A percentile compares a stretch with the other conserved stretches of the same genome.
Conservation (phyloP, 2,797 vertebrate genomes). For the Botia kubotai region DNA sequence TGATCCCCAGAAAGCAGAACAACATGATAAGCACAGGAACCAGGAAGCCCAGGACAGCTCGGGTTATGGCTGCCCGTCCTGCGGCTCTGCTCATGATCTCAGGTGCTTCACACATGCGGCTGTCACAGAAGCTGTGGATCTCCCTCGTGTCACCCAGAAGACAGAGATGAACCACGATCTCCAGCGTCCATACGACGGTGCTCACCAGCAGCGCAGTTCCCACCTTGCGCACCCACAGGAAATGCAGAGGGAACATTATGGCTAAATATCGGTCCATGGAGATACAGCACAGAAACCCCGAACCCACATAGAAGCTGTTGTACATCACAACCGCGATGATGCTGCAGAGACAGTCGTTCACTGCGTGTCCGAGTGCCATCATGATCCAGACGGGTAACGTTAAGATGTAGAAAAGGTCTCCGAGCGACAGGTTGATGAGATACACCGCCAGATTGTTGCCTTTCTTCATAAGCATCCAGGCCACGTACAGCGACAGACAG, state of each 20-base stretch:
- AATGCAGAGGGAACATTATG: constrained; percentile 66
- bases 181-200: constrained; percentile 59
- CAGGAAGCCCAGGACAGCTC: constrained; percentile 60
- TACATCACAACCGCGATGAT: constrained; percentile 60
- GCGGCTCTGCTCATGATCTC: constrained; percentile 28
- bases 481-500: constrained; percentile 68
- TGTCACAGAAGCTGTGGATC: constrained; percentile 55
- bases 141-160: constrained; percentile 61
- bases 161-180: constrained; percentile 55
- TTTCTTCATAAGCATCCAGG: constrained; percentile 61
- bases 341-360: constrained; percentile 53
- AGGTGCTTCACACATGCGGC: constrained; percentile 32
- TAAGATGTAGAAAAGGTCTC: constrained; percentile 70
- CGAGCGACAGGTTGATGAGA: constrained; percentile 65
- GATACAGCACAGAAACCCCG: constrained; percentile 72
- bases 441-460: constrained; percentile 67
- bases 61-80: neutral
- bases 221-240: constrained; percentile 58
- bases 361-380: constrained; percentile 10
- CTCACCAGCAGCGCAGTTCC: constrained; percentile 55
- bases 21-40: constrained; percentile 62
- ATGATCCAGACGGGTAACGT: constrained; percentile 69
- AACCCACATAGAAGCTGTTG: constrained; percentile 72
- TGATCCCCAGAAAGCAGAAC: constrained; percentile 68
- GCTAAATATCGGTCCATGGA: constrained; percentile 67